Base-by-base conservation (phyloP, 2,888 invertebrate genomes). In the Abrostola tripartita region DNA sequence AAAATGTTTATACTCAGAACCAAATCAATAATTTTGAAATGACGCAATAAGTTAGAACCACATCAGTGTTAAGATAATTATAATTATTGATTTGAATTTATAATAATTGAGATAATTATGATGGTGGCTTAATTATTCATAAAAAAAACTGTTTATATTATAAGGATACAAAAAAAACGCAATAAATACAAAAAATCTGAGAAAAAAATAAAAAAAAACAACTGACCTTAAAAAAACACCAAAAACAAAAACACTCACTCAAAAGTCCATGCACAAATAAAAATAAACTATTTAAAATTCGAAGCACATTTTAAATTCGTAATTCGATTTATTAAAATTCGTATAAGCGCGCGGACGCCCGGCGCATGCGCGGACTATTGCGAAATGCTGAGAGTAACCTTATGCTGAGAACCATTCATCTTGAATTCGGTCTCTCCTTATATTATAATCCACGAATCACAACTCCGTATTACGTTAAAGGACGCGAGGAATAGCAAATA, bases 311-410 rank as follows among this genome's bases (percentile, higher is more conserved):
- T 57, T n/a, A 50, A 51, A 51, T 58, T 51, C 36, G 37, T 37
- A n/a, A 35, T 55, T 56, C 56, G 49, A 24, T 49, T 54, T 49
- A 52, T 40, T 59, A n/a, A 68, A 66, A 63, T 73, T 72, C 64
- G 72, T 65, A 65, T 74, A 60, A 63, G 71, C 76, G 64, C 79
- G 80, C 73, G 66, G 61, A 37, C 74, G 76, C 71, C 67, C 56
- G 64, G 54, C 64, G 52, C 55, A 68, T 65, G 62, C 69, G 71
- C 56, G 58, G 62, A 65, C 62, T 63, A 66, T 80, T 80, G 80
- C 79, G 80, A 81, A 80, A 81, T 77, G 75, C 66, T 63, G 60
- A 58, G 64, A 69, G 64, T 81, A 81, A 80, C 81, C 81, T 81
- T 81, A 79, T 38, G 63, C 70, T 62, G 51, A 56, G 63, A 57